Percentiles rank a stretch among this genome's conserved stretches.
Conservation (phyloP, 2,888 invertebrate species). For the Pseudococcus longispinus region DNA sequence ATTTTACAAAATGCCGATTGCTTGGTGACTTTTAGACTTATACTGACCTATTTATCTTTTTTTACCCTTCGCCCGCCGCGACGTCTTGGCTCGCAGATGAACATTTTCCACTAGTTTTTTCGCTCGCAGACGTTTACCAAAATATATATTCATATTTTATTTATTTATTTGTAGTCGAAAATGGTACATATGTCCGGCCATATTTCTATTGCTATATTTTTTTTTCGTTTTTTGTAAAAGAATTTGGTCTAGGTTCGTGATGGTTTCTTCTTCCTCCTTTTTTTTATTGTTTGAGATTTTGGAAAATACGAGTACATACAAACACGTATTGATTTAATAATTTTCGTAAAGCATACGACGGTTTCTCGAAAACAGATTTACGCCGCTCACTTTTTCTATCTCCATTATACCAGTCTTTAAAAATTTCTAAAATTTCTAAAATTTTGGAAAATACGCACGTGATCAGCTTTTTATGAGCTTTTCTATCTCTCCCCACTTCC, state of each 20-base stretch:
- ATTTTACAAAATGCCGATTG: conserved; percentile 13
- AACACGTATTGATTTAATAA: too few relatives aligned
- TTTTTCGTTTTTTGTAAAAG: not conserved
- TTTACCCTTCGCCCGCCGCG: not conserved
- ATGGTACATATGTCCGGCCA: not conserved
- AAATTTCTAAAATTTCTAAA: too few relatives aligned
- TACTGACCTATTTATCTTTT: conserved; percentile 5
- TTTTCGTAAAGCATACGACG: too few relatives aligned
- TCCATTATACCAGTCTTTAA: too few relatives aligned
- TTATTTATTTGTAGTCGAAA: not conserved
- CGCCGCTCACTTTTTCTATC: too few relatives aligned
- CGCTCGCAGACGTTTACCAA: not conserved
- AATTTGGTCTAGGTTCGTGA: not conserved
- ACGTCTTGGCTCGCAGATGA: not conserved
- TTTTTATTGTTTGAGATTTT: not conserved
- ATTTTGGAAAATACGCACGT: too few relatives aligned
- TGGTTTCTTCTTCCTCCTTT: not conserved
- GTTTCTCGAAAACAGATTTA: too few relatives aligned
- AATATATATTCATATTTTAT: not conserved
- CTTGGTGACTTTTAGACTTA: not conserved
- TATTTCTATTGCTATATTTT: not conserved
- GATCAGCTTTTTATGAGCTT: too few relatives aligned
- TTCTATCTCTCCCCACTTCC: too few relatives aligned
- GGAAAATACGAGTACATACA: too few relatives aligned
- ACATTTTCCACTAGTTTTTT: not conserved